phyloP scores from a whole-genome alignment of 92 coral and sea anemone species.

The Nematostella vectensis region DNA sequence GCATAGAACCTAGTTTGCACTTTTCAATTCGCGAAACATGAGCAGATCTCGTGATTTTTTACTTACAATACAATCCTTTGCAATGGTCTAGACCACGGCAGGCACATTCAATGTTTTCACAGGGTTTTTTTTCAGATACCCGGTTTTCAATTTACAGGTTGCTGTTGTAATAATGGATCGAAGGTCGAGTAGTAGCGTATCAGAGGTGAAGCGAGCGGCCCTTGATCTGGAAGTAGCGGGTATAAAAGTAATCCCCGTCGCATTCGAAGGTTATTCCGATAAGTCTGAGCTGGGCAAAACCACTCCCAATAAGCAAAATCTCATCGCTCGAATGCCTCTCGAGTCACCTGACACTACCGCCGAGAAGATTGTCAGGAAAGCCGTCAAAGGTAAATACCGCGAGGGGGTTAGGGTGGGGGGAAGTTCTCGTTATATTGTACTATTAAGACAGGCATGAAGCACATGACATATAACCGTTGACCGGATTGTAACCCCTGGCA shows the following conservation, averaged over 20 bases:
- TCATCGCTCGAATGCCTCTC: slow-evolving; percentile 29
- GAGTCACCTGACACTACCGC: slow-evolving; percentile 39
- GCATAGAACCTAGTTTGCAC: too few species aligned
- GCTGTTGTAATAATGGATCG: slow-evolving; percentile 46
- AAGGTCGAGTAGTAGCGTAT: slow-evolving; percentile 23
- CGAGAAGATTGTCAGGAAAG: slow-evolving; percentile 43
- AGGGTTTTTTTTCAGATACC: too few species aligned
- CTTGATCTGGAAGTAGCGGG: slow-evolving; percentile 36
- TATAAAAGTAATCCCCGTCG: slow-evolving; percentile 62
- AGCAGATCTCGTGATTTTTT: too few species aligned
- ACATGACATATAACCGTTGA: too few species aligned
- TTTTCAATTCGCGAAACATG: too few species aligned
- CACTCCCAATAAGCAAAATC: slow-evolving; percentile 51
- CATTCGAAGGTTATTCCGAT: slow-evolving; percentile 45
- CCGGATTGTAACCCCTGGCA: too few species aligned
- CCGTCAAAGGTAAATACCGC: slow-evolving; percentile 47
- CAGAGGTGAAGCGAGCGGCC: slow-evolving; percentile 24
- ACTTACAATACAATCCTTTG: too few species aligned
- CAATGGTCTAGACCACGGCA: too few species aligned
- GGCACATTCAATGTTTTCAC: too few species aligned
- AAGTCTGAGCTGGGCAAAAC: slow-evolving; percentile 24
- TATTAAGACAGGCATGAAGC: too few species aligned
- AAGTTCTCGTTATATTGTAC: too few species aligned
- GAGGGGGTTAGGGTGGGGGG: too few species aligned
- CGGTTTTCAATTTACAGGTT: slow-evolving; percentile 10